These are phyloP conservation scores for Cerastis rubricosa DNA, from an alignment of 2,888 invertebrate species.

Conservation along the genomic window DNA sequence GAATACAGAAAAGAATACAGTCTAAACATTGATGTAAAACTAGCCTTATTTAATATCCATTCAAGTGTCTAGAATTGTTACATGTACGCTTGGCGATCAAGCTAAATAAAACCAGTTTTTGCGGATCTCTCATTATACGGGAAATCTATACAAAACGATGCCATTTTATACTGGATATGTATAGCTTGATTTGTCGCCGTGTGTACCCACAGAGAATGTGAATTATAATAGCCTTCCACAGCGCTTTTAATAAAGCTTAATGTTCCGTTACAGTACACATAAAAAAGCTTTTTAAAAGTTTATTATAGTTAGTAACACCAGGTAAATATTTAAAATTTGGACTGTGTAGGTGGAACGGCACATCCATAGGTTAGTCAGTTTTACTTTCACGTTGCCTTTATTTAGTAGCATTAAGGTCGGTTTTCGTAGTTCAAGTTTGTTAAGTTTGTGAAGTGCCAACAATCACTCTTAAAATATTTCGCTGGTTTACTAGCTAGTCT, in stretches of 20 bases:
- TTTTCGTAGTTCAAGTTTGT: neutral
- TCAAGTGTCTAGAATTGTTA: neutral
- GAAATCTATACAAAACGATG: too few species aligned
- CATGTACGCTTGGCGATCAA: too few species aligned
- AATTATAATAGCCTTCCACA: neutral
- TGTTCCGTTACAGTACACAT: conserved; percentile 24
- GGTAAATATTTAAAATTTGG: conserved; percentile 4
- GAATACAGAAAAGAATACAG: neutral
- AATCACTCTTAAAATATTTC: conserved; percentile 1
- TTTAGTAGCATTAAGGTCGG: neutral
- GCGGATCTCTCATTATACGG: too few species aligned
- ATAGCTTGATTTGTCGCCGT: too few species aligned
- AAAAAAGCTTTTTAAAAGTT: conserved; percentile 34
- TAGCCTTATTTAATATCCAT: neutral
- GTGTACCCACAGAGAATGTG: neutral
- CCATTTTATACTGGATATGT: too few species aligned
- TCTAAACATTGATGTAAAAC: neutral
- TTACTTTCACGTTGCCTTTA: neutral
- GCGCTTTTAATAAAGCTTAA: conserved; percentile 31
- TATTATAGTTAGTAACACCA: neutral
- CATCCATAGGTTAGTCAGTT: neutral
- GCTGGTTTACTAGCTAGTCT: neutral
- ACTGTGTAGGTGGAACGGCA: neutral
- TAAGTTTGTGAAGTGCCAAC: too few species aligned
- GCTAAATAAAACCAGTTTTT: too few species aligned